phyloP scores from a whole-genome alignment of 2,797 vertebrate genomes.

The Xenopus petersii region DNA sequence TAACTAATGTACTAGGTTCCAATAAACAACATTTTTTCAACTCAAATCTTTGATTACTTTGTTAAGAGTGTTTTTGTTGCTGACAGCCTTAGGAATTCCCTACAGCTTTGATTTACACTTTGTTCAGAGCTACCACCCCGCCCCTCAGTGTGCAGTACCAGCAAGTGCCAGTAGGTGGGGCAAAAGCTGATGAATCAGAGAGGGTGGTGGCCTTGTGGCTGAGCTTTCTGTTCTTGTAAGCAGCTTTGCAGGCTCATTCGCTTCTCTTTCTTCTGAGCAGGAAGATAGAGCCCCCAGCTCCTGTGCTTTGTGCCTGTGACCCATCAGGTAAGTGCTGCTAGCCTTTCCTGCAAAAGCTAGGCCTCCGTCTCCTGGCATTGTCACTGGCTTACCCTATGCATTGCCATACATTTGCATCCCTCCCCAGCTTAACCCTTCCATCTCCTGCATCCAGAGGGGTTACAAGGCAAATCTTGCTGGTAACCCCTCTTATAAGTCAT shows the following conservation, averaged over 20 bases:
- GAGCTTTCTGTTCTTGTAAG: not conserved
- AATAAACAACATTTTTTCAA: too few relatives aligned
- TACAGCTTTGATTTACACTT: too few relatives aligned
- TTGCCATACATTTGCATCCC: not conserved
- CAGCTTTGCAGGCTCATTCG: not conserved
- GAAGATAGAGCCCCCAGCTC: not conserved
- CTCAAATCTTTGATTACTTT: too few relatives aligned
- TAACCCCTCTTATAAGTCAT: too few relatives aligned
- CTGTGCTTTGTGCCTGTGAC: not conserved
- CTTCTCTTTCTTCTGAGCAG: not conserved
- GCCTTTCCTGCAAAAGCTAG: too few relatives aligned
- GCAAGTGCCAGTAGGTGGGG: not conserved
- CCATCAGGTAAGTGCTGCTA: conserved; percentile 8
- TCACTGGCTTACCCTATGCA: not conserved
- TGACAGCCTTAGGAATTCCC: too few relatives aligned
- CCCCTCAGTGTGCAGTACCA: conserved; percentile 4
- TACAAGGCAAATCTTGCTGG: not conserved
- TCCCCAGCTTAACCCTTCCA: not conserved
- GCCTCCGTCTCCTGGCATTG: not conserved
- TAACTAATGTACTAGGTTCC: too few relatives aligned
- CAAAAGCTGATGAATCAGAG: conserved; percentile 16
- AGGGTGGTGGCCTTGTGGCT: conserved; percentile 30
- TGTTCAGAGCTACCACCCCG: too few relatives aligned
- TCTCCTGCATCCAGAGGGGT: not conserved
- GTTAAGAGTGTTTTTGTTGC: too few relatives aligned